Evolutionary conservation across 1,140 invertebrate genomes (phyloP).

Genomic region (Odontomachus brunneus): DNA sequence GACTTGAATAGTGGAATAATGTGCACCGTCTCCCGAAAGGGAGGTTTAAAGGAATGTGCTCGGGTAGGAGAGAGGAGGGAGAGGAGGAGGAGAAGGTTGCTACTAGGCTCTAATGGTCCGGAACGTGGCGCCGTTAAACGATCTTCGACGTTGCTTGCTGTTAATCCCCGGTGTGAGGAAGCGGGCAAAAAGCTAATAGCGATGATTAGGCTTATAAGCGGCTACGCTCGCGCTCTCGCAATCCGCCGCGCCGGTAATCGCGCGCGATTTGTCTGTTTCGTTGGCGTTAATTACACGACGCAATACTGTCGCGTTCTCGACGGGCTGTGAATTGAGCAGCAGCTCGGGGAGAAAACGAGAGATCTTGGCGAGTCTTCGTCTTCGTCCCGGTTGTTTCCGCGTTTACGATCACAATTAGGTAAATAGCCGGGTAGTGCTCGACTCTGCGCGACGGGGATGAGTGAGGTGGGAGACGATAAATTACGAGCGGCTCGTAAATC

Average conservation of each 20-base stretch:
- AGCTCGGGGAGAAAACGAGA: no score
- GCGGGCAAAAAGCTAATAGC: slow-evolving; percentile 47
- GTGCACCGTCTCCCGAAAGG: no score
- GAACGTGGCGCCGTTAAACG: slow-evolving; percentile 47
- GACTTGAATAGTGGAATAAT: no score
- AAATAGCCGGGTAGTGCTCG: slow-evolving; percentile 39
- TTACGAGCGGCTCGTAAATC: slow-evolving; percentile 54
- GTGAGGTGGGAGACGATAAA: slow-evolving; percentile 40
- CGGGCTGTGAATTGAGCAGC: slow-evolving; percentile 16
- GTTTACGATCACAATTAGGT: slow-evolving; percentile 54
- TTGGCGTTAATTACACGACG: slow-evolving; percentile 26
- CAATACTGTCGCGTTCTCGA: slow-evolving; percentile 24
- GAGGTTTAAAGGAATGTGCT: no score
- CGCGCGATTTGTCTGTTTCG: slow-evolving; percentile 47
- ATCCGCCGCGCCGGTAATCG: background rate
- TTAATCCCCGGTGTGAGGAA: slow-evolving; percentile 24
- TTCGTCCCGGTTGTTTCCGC: slow-evolving; percentile 41
- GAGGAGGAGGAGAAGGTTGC: no score
- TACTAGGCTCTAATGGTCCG: slow-evolving; percentile 21
- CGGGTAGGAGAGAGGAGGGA: no score
- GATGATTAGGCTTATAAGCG: slow-evolving; percentile 42
- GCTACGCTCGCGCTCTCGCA: background rate
- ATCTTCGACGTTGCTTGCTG: slow-evolving; percentile 30
- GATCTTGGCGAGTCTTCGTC: background rate
- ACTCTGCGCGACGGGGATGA: background rate